A percentile compares a stretch with the other conserved stretches of the same genome.
Conservation (phyloP, 1,140 invertebrate genomes). For the Leptinotarsa texana region DNA sequence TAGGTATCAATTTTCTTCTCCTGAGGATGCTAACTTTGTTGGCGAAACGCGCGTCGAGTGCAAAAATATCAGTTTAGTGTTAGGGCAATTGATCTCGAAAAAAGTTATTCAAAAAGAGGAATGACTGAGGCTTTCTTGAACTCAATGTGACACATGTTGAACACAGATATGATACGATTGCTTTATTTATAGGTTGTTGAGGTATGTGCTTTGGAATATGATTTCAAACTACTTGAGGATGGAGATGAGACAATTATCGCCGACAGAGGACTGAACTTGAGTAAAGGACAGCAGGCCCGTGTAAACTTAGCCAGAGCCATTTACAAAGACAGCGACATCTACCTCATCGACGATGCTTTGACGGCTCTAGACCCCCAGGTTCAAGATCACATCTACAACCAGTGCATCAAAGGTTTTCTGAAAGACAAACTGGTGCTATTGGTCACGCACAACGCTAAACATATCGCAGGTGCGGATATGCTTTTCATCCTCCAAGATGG, state of each 20-base stretch:
- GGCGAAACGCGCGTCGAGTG: no score
- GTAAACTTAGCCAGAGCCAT: constrained; percentile 85
- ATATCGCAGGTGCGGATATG: constrained; percentile 39
- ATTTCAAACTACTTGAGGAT: constrained; percentile 33
- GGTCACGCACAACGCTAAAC: constrained; percentile 73
- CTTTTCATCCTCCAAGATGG: constrained; percentile 38
- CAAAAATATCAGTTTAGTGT: no score
- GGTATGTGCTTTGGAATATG: constrained; percentile 35
- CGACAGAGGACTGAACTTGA: constrained; percentile 77
- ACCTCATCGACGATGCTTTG: constrained; percentile 80
- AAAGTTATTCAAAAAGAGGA: no score
- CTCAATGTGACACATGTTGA: no score
- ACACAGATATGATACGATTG: no score
- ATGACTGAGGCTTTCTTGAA: no score
- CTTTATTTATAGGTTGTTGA: constrained; percentile 25
- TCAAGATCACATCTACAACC: constrained; percentile 77
- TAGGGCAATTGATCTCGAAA: no score
- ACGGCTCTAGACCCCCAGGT: constrained; percentile 83
- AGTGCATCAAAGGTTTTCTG: constrained; percentile 72
- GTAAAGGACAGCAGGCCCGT: constrained; percentile 87
- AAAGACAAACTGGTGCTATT: constrained; percentile 70
- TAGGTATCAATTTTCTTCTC: no score
- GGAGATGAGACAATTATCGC: constrained; percentile 82
- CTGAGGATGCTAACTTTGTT: no score
- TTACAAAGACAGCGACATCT: constrained; percentile 78